Evolutionary conservation across 2,113 vertebrate genomes (phyloP).

Genomic region (Gopherus flavomarginatus): DNA sequence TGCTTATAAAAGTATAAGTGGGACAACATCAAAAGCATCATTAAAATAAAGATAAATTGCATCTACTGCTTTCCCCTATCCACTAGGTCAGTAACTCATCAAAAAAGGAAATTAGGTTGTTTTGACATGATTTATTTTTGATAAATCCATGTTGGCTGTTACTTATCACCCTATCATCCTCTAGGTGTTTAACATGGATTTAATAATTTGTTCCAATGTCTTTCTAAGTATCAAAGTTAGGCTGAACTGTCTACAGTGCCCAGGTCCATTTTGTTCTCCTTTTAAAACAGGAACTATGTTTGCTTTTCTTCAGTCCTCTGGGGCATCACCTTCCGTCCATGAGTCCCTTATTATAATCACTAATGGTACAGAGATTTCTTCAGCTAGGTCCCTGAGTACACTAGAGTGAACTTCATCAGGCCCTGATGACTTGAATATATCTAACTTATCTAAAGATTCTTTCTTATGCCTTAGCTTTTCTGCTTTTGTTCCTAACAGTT

Average conservation of each 20-base stretch:
- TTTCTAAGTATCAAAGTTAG: neutral
- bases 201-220: neutral
- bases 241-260: neutral
- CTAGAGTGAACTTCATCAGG: neutral
- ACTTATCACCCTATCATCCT: neutral
- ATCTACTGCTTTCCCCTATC: neutral
- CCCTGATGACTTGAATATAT: neutral
- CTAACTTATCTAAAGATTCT: neutral
- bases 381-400: neutral
- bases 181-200: neutral
- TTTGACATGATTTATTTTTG: neutral
- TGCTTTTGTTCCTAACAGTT: neutral
- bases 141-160: neutral
- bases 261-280: neutral
- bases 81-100: neutral
- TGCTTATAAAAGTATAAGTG: neutral
- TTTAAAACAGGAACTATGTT: neutral
- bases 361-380: neutral
- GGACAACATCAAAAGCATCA: neutral
- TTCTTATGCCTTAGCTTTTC: neutral
- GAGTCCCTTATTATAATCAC: neutral
- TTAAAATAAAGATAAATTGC: neutral
- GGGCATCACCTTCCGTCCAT: neutral
- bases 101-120: neutral
- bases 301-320: neutral